Evolutionary conservation across 2,797 vertebrate genomes (phyloP), one percentile per base, ranked within the genome.

Genomic region (Calcarius lapponicus): DNA sequence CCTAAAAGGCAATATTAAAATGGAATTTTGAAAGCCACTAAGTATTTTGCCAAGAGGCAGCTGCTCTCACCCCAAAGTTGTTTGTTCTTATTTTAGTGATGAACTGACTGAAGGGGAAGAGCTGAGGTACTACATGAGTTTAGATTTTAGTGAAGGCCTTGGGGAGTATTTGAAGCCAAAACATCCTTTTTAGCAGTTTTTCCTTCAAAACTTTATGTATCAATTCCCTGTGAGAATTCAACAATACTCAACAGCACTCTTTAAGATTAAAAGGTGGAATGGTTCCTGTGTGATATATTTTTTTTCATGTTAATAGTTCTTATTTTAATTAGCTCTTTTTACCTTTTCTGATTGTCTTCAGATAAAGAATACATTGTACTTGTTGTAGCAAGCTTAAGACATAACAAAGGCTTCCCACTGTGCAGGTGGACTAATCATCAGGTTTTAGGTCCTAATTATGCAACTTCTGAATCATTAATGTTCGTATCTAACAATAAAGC

Each of bases 311-410:
- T 89, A 81, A 73, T 56, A 60, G 69, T 88, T 92, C 16, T 80
- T 51, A 64, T 88, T 93, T 92, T 90, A 95, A 93, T 90, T 92
- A 90, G n/a, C 10, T 84, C 42, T 53, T 87, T 6, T 51, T 94
- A 74, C 21, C 9, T 72, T 66, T 88, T 81, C 64, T 67, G 19
- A 87, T 64, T 75, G 45, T 40, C 50, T 51, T 80, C 45, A 85
- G 56, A 69, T 43, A 82, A 92, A 94, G 85, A 89, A 78, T n/a
- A 60, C 13, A 45, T 56, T 82, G 17, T 26, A 84, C 29, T 86
- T 87, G 5, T 81, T 84, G 40, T 51, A 73, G 48, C 6, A 65
- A 75, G 26, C 67, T 34, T 78, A 58, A 84, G 62, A 61, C 28
- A 48, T 72, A 94, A 89, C 42, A 91, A 93, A 61, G 51, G 60